A percentile compares a stretch with the other conserved stretches of the same genome.
These are phyloP conservation scores for Chrysaora quinquecirrha DNA, from an alignment of 30 jellyfish, hydroid and myxozoan species.

Conservation along the genomic window DNA sequence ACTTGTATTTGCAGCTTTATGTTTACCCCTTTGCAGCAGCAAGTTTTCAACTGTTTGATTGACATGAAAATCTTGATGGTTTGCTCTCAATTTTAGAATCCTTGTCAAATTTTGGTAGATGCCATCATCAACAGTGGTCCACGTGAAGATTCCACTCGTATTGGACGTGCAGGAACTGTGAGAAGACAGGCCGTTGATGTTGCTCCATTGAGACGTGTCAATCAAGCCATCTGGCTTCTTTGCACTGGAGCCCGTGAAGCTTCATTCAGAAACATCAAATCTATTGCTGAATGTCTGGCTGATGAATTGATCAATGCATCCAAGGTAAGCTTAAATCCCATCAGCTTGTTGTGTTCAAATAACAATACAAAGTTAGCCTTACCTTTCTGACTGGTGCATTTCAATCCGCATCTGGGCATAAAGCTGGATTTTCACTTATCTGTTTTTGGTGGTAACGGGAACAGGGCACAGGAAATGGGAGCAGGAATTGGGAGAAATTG, in stretches of 20 bases:
- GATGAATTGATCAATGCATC: conserved; percentile 98
- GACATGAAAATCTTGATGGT: too few species aligned
- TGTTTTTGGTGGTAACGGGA: too few species aligned
- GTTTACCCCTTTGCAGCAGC: too few species aligned
- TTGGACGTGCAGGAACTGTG: conserved; percentile 98
- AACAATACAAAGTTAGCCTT: too few species aligned
- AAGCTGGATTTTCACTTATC: too few species aligned
- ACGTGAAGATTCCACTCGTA: conserved; percentile 99
- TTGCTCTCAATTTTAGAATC: conserved; percentile 80
- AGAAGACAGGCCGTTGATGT: conserved; percentile 99
- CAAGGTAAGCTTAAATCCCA: conserved; percentile 78
- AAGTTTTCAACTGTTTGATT: too few species aligned
- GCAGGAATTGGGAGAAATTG: too few species aligned
- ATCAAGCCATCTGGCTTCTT: conserved; percentile 95
- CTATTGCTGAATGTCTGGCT: conserved; percentile 98
- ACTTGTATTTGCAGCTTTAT: too few species aligned
- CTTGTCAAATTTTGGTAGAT: conserved; percentile 89
- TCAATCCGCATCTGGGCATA: too few species aligned
- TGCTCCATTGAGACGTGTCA: conserved; percentile 98
- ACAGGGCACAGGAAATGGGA: too few species aligned
- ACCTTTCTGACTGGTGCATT: too few species aligned
- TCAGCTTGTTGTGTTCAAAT: too few species aligned
- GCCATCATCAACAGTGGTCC: conserved; percentile 99
- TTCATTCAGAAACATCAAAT: conserved; percentile 91
- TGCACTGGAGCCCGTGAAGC: conserved; percentile 99